Percentiles rank a stretch among this genome's conserved stretches.
phyloP scores from a whole-genome alignment of 2,888 invertebrate genomes.

The Torymus auratus region DNA sequence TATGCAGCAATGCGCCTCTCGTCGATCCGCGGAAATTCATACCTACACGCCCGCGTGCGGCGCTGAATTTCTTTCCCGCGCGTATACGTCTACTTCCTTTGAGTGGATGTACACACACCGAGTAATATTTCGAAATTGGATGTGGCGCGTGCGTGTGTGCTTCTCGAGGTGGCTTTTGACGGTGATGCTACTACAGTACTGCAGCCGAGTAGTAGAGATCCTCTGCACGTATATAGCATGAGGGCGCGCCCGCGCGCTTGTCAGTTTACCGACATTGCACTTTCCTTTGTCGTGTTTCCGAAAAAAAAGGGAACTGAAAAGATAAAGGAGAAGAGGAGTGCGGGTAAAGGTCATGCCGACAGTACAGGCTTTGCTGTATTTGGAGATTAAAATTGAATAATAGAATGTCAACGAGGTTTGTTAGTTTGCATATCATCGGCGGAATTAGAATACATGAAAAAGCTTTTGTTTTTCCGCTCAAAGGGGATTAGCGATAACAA shows the following conservation, averaged over 20 bases:
- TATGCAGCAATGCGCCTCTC: slow-evolving; percentile 11
- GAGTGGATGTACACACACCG: background rate
- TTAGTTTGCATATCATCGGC: too few relatives aligned
- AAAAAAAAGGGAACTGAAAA: background rate
- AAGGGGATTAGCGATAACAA: too few relatives aligned
- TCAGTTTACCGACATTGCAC: slow-evolving; percentile 11
- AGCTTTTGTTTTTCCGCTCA: too few relatives aligned
- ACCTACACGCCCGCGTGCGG: background rate
- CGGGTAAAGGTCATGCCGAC: background rate
- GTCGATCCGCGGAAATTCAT: background rate
- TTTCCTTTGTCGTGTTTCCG: background rate
- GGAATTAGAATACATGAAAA: too few relatives aligned
- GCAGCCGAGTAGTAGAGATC: too few relatives aligned
- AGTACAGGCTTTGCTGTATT: too few relatives aligned
- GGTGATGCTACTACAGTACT: too few relatives aligned
- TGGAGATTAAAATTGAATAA: background rate
- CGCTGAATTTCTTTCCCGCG: background rate
- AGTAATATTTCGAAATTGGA: slow-evolving; percentile 25
- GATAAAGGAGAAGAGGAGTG: background rate
- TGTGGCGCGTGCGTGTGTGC: slow-evolving; percentile 7
- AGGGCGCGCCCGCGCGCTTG: background rate
- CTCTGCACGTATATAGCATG: background rate
- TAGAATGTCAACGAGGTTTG: too few relatives aligned
- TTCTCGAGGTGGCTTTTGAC: background rate
- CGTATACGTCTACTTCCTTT: slow-evolving; percentile 1